Percentiles rank a stretch among this genome's conserved stretches.
Conservation (phyloP, 2,113 vertebrate species). For the Tetraodon nigroviridis region DNA sequence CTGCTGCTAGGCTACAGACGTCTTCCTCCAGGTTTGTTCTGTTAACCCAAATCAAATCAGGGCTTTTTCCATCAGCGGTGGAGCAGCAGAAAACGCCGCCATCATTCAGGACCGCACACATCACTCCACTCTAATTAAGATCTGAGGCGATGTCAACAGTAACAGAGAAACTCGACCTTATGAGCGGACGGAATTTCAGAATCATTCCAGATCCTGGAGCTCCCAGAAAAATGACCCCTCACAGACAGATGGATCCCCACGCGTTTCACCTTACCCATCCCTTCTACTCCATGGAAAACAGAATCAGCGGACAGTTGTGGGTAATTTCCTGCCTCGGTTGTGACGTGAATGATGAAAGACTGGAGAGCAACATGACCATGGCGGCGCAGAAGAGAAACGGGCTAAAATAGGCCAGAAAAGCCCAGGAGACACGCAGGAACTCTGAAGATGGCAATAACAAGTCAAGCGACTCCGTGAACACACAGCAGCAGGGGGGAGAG, state of each 20-base stretch:
- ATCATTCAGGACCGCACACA: constrained; percentile 18
- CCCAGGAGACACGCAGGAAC: constrained; percentile 40
- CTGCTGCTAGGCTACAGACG: too few species aligned
- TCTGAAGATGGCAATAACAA: constrained; percentile 39
- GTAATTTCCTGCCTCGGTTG: constrained; percentile 13
- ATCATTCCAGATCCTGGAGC: too few species aligned
- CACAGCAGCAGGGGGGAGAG: constrained; percentile 1
- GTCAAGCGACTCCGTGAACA: constrained; percentile 44
- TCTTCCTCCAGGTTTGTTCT: too few species aligned
- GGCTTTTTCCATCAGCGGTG: constrained; percentile 1
- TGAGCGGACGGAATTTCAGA: neutral
- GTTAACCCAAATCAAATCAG: too few species aligned
- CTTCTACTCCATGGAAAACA: constrained; percentile 3
- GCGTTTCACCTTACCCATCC: neutral
- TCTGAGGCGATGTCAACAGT: constrained; percentile 18
- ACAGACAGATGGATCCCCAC: neutral
- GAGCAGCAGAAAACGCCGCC: constrained; percentile 6
- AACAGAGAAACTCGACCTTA: neutral
- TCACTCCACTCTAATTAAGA: constrained; percentile 52
- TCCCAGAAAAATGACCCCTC: neutral
- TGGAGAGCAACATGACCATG: neutral
- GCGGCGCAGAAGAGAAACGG: constrained; percentile 19
- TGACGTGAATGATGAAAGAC: constrained; percentile 48
- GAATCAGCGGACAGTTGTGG: constrained; percentile 3
- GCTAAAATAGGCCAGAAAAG: constrained; percentile 52